A percentile compares a stretch with the other conserved stretches of the same genome.
Evolutionary conservation across 2,888 invertebrate genomes (phyloP).

Genomic region (Diploptera punctata): DNA sequence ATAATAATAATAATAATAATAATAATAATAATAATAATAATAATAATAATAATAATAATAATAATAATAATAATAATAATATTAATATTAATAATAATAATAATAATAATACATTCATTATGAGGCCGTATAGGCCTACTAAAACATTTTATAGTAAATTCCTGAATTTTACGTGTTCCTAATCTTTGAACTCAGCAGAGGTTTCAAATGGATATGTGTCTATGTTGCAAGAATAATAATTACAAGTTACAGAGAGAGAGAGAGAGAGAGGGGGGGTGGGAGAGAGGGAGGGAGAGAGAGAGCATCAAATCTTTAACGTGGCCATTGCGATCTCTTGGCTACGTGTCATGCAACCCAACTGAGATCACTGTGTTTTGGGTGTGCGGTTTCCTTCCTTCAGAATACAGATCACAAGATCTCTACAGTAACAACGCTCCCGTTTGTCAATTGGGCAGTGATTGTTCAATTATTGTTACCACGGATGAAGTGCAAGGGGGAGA

Average conservation of each 20-base stretch:
- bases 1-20: not conserved
- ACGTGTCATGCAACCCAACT: conserved; percentile 13
- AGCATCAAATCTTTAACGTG: not conserved
- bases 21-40: not conserved
- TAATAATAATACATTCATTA: too few relatives aligned
- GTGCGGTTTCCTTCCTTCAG: not conserved
- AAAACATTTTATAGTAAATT: too few relatives aligned
- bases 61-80: conserved; percentile 9
- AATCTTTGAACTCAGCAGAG: too few relatives aligned
- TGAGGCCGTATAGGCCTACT: too few relatives aligned
- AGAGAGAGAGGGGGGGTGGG: too few relatives aligned
- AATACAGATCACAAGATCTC: not conserved
- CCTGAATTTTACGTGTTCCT: too few relatives aligned
- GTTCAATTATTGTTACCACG: not conserved
- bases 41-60: conserved; percentile 14
- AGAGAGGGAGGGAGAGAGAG: not conserved
- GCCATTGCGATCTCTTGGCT: not conserved
- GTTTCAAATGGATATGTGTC: too few relatives aligned
- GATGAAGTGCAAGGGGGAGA: not conserved
- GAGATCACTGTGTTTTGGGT: not conserved
- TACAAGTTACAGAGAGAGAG: not conserved
- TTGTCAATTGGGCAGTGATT: not conserved
- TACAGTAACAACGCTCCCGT: not conserved
- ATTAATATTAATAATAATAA: not conserved
- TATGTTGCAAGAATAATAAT: too few relatives aligned